phyloP scores from a whole-genome alignment of 2,797 vertebrate genomes.

The Hemitrygon akajei region DNA sequence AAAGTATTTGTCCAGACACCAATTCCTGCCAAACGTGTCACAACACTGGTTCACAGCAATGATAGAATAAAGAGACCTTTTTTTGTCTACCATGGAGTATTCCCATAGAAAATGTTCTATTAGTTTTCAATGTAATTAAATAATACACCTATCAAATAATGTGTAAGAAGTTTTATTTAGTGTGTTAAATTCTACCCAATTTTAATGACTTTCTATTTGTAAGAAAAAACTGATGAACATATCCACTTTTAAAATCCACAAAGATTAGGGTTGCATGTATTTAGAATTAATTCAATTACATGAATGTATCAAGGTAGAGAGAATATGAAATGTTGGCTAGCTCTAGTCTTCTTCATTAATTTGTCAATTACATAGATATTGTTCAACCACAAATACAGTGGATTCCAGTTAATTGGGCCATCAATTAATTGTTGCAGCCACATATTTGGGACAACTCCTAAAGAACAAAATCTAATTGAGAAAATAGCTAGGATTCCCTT shows the following conservation, averaged over 20 bases:
- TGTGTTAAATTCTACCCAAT: neutral
- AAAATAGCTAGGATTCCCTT: no score
- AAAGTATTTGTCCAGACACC: neutral
- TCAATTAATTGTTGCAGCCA: no score
- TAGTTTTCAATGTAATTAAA: neutral
- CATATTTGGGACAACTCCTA: no score
- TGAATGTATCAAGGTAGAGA: neutral
- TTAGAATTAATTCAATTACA: neutral
- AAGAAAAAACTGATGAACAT: neutral
- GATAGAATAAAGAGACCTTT: neutral
- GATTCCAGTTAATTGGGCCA: no score
- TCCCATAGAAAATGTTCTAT: neutral
- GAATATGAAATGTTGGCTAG: slow-evolving; percentile 15
- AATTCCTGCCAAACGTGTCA: neutral
- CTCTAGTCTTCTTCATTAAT: slow-evolving; percentile 6
- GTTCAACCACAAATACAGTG: neutral
- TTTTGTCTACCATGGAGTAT: neutral
- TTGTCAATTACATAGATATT: slow-evolving; percentile 18
- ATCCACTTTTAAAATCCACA: neutral
- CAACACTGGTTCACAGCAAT: neutral
- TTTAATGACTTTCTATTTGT: neutral
- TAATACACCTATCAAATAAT: slow-evolving; percentile 10
- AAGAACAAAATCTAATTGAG: no score
- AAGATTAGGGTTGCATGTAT: neutral
- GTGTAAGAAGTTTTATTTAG: neutral